Base-by-base conservation (phyloP, 1,140 invertebrate genomes). In the Leptoteleia sp. region DNA sequence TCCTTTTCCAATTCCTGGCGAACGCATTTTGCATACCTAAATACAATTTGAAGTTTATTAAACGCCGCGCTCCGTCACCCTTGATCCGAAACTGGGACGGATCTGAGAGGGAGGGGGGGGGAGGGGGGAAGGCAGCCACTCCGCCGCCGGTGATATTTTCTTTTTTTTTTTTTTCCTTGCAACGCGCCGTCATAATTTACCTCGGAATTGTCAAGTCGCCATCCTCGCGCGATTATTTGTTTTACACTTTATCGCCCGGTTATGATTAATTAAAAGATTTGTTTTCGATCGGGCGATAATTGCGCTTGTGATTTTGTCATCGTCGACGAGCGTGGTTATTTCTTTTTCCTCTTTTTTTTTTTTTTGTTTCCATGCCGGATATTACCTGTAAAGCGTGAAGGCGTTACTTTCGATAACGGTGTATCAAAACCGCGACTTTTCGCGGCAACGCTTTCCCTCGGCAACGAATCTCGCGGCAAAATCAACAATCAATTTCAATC, bases 1-100 rank as follows among this genome's bases (percentile, higher is more conserved):
- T n/a, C n/a, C n/a, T n/a, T n/a, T n/a, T n/a, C n/a, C n/a, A n/a
- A n/a, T n/a, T n/a, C n/a, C n/a, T n/a, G n/a, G n/a, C n/a, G n/a
- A n/a, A n/a, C n/a, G n/a, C n/a, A n/a, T n/a, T n/a, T n/a, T n/a
- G n/a, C 61, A 72, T 72, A 78, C 37, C 52, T 72, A 78, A 78
- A 71, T 78, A 78, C 59, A 67, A 76, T 76, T 76, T 71, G 43
- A 77, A 70, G 65, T 77, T 77, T 77, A 71, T 77, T 77, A 62
- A 59, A 61, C 52, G 64, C 48, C 35, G 15, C 45, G 70, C 73
- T 64, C 48, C 40, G 47, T 70, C 75, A 70, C 43, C 48, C 54
- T 64, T 70, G 70, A 73, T 64, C 62, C 52, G 25, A 68, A 81
- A 52, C 71, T 40, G 45, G 47, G 12, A 43, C 37, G 12, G 40